These are phyloP conservation scores for Echiichthys vipera DNA, from an alignment of 2,797 vertebrate species.

Conservation along the genomic window DNA sequence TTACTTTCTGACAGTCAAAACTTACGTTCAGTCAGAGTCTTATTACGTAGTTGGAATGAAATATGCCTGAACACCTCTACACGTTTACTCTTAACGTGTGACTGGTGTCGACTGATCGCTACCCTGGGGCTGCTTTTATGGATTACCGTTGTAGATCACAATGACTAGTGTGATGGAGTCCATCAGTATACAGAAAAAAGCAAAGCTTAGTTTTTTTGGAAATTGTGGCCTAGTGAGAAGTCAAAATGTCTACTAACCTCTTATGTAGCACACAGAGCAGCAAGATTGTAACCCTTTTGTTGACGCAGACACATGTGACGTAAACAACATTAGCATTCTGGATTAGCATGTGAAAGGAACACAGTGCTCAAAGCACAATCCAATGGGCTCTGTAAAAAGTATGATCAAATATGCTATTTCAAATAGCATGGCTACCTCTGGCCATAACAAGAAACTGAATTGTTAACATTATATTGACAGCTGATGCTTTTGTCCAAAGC, in stretches of 20 bases:
- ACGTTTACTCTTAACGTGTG: background rate
- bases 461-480: background rate
- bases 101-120: slow-evolving; percentile 17
- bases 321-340: no score
- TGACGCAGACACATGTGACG: no score
- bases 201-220: slow-evolving; percentile 15
- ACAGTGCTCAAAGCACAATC: no score
- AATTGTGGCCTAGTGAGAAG: background rate
- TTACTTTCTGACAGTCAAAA: slow-evolving; percentile 42
- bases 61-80: slow-evolving; percentile 15
- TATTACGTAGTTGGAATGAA: slow-evolving; percentile 29
- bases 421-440: background rate
- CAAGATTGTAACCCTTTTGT: no score
- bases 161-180: slow-evolving; percentile 1
- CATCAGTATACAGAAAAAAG: background rate
- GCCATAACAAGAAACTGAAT: background rate
- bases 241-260: background rate
- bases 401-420: no score
- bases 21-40: slow-evolving; percentile 16
- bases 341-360: no score
- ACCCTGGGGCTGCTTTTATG: slow-evolving; percentile 26
- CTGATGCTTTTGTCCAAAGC: no score
- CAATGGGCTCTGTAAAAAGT: background rate
- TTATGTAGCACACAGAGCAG: background rate
- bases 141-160: slow-evolving; percentile 15